Evolutionary conservation across 1,140 invertebrate genomes (phyloP).

Genomic region (Neodiprion fabricii): DNA sequence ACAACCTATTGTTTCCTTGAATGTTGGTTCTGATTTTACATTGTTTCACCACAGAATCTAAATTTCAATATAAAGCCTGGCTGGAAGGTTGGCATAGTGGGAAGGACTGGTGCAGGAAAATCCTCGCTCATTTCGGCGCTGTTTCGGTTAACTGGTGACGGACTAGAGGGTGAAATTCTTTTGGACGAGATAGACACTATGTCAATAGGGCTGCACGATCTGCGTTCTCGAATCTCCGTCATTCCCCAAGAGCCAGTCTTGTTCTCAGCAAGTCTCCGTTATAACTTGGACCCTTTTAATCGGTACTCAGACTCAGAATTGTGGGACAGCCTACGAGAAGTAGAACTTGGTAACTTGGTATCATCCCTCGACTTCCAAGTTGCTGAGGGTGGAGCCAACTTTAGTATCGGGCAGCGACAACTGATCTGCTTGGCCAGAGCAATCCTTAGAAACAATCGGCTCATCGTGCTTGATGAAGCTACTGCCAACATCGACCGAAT

Average conservation of each 20-base stretch:
- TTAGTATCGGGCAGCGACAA: conserved; percentile 86
- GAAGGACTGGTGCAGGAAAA: conserved; percentile 84
- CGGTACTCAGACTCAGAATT: conserved; percentile 68
- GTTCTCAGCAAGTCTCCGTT: conserved; percentile 80
- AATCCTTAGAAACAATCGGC: conserved; percentile 77
- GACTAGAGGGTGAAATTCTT: conserved; percentile 54
- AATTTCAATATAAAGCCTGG: conserved; percentile 67
- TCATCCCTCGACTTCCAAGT: conserved; percentile 69
- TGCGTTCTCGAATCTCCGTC: conserved; percentile 79
- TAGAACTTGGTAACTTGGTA: conserved; percentile 65
- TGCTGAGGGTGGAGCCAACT: conserved; percentile 77
- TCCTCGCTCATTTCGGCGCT: conserved; percentile 78
- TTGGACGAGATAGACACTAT: conserved; percentile 76
- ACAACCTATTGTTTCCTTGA: too few species aligned
- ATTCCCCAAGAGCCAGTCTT: conserved; percentile 87
- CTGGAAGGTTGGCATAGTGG: conserved; percentile 78
- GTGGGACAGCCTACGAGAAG: conserved; percentile 62
- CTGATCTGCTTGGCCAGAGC: conserved; percentile 85
- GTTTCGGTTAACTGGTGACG: conserved; percentile 68
- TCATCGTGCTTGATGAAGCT: conserved; percentile 74
- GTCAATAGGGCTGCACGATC: conserved; percentile 70
- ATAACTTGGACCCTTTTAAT: conserved; percentile 86
- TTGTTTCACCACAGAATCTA: conserved; percentile 52
- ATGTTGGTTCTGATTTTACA: too few species aligned
- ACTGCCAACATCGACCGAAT: conserved; percentile 77